A percentile compares a stretch with the other conserved stretches of the same genome.
Evolutionary conservation across 30 jellyfish, hydroid and myxozoan genomes (phyloP).

Genomic region (Nemopilema nomurai): DNA sequence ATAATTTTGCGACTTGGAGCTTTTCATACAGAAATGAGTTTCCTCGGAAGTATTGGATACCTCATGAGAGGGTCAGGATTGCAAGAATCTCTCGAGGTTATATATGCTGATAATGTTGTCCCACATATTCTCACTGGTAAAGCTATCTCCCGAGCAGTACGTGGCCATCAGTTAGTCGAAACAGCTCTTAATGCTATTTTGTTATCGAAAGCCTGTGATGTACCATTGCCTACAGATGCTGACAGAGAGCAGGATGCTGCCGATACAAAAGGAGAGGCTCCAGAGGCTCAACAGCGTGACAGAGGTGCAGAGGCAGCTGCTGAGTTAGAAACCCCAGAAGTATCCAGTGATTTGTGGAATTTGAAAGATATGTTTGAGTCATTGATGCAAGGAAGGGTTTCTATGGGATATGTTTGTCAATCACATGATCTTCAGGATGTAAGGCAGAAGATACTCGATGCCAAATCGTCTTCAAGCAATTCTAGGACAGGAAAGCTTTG

Average conservation of each 20-base stretch:
- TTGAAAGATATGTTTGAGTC: conserved; percentile 20
- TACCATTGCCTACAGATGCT: conserved; percentile 31
- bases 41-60: conserved; percentile 50
- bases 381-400: conserved; percentile 22
- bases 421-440: conserved; percentile 15
- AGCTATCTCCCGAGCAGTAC: conserved; percentile 54
- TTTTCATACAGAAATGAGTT: conserved; percentile 55
- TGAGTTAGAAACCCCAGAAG: conserved; percentile 1
- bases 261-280: conserved; percentile 1
- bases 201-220: conserved; percentile 30
- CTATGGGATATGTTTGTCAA: not conserved
- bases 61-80: conserved; percentile 52
- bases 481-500: conserved; percentile 55
- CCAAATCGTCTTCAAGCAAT: conserved; percentile 18
- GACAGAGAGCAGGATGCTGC: conserved; percentile 30
- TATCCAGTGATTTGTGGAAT: not conserved
- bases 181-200: conserved; percentile 42
- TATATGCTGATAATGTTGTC: conserved; percentile 58
- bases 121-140: conserved; percentile 46
- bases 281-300: not conserved
- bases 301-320: not conserved
- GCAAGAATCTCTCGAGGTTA: conserved; percentile 32
- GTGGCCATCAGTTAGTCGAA: conserved; percentile 59
- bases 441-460: conserved; percentile 5
- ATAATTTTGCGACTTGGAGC: conserved; percentile 42